Evolutionary conservation across 30 jellyfish, hydroid and myxozoan genomes (phyloP), one percentile per base, ranked within the genome.

Genomic region (Pseudorhiza aurosa): DNA sequence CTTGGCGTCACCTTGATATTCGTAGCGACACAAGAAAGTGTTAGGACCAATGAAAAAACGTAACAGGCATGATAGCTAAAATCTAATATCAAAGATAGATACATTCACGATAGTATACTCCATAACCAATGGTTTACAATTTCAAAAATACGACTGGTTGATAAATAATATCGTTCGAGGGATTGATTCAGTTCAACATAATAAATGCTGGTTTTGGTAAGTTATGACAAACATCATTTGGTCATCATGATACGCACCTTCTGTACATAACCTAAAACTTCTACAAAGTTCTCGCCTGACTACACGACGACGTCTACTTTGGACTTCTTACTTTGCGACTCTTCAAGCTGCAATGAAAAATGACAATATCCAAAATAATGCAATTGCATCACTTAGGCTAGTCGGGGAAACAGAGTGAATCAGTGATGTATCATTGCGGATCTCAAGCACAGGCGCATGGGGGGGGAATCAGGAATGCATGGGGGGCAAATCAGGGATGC

Each of bases 301-400:
- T 64, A 64, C 2, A 14, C 2, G 7, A 68, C 33, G 12, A 28
- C 65, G 32, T 68, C 86, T 21, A 72, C 12, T 50, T 72, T 72
- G 28, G 75, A 24, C 51, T 72, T 72, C 72, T 72, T 72, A 39
- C 86, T 72, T 39, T 75, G 86, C 7, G 86, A 53, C 30, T 72
- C 86, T 33, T 46, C n/a, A 11, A 40, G 65, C 86, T 72, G 68
- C 17, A 15, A 25, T 11, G 25, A 43, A 40, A 35, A 33, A 22
- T 11, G 19, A 12, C 68, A 21, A 53, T 53, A n/a, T n/a, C n/a
- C n/a, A n/a, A n/a, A n/a, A n/a, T n/a, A n/a, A n/a, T n/a, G n/a
- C n/a, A n/a, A n/a, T n/a, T n/a, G n/a, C n/a, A n/a, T n/a, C n/a
- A n/a, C n/a, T n/a, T n/a, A n/a, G n/a, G n/a, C n/a, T n/a, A n/a